Evolutionary conservation across 2,888 invertebrate species (phyloP), one percentile per base, ranked within the genome.

Genomic region (Pseudococcus jackbeardsleyi): DNA sequence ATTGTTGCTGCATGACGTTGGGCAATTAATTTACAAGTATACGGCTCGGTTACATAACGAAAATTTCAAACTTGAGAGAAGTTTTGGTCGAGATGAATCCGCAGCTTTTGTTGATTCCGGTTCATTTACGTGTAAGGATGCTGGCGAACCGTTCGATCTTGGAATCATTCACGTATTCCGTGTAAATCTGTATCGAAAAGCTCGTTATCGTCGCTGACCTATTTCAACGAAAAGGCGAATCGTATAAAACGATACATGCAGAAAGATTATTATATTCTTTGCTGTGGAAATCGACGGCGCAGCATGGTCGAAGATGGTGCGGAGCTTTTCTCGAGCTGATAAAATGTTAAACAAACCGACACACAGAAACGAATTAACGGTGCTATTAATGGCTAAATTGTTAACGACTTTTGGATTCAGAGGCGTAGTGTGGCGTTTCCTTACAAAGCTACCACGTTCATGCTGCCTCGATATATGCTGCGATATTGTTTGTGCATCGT

Each of bases 371-470:
- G 72, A 72, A 72, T 72, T 72, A 72, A 72, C 72, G 72, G 17
- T 22, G 64, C 64, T 42, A 0, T 64, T 68, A 72, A 72, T 72
- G 72, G 72, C 33, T 72, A 72, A 39, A 72, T 72, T 39, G 72
- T 72, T 72, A 72, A 72, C 72, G 72, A 72, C 72, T 72, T 72
- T 72, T 72, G 15, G 72, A 72, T 39, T 72, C 72, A 22, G 26
- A 3, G 11, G 8, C 64, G 9, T 42, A 9, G 64, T 19, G 50
- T 54, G n/a, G n/a, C 0, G 22, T 64, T 64, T 64, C 6, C 64
- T 64, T 22, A 22, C 22, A 64, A 64, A 64, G 64, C 64, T 64
- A 17, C 33, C 72, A 17, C 39, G 72, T 26, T 68, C 22, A 5
- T 54, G 19, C 11, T 33, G 26, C 26, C 33, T 72, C 0, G 33